Evolutionary conservation across 2,888 invertebrate species (phyloP), one percentile per base, ranked within the genome.

Genomic region (Volucella bombylans): DNA sequence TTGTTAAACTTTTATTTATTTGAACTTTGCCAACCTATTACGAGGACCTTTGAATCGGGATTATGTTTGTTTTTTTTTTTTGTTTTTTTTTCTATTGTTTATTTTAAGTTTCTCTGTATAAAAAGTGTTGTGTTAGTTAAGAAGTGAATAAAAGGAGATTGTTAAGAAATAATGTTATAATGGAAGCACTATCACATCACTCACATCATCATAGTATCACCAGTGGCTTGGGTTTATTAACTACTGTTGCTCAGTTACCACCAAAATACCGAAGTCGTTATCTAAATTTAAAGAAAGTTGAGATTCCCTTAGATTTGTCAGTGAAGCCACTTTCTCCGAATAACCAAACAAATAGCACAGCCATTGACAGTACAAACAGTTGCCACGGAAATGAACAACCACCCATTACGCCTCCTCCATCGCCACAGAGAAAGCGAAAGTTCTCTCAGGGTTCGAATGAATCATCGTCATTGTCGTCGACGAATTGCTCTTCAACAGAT

Each of bases 371-470:
- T 43, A 57, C 59, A 54, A 73, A 6, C 77, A 72, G 62, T 64
- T 52, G 72, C 41, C 55, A 59, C 65, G 67, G 38, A 88, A 87
- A 87, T 86, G 82, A 80, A 18, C 74, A 87, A 67, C 89, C 94
- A 10, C 95, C 95, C 0, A 95, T 96, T 88, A 96, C 96, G 0
- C 96, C 96, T 11, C 96, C 96, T 8, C 95, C 96, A 1, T 95
- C 96, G 39, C 96, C 96, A 6, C 91, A 93, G 0, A 93, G 93
- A 80, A 94, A 94, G 89, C 86, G 89, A 45, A 82, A 77, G 55
- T 78, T 86, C 59, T 65, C 71, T 1, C 78, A 80, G 49, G 81
- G 61, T 50, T 85, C 76, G 31, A 76, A 80, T 81, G 85, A 85
- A 68, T 85, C 81, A 81, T 85, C 85, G 18, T 50, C 76, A 41